Percentiles rank a stretch among this genome's conserved stretches.
phyloP scores from a whole-genome alignment of 1,140 invertebrate genomes.

The Cotesia typhae region DNA sequence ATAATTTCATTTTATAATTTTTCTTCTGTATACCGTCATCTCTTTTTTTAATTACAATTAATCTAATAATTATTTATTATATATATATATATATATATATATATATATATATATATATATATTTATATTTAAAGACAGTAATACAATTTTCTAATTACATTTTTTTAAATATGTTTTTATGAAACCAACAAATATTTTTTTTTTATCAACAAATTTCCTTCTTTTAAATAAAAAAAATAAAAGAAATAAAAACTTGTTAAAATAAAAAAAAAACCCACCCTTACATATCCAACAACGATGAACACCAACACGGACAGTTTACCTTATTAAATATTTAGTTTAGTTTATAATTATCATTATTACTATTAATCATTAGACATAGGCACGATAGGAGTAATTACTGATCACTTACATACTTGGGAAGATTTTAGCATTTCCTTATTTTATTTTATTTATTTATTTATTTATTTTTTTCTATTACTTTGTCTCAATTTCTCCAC shows the following conservation, averaged over 20 bases:
- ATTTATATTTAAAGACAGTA: too few species aligned
- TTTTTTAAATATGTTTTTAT: neutral
- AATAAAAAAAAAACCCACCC: slow-evolving; percentile 15
- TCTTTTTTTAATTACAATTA: neutral
- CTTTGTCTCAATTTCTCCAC: neutral
- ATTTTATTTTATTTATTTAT: slow-evolving; percentile 3
- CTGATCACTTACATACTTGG: slow-evolving; percentile 34
- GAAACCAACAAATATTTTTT: slow-evolving; percentile 24
- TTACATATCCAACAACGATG: slow-evolving; percentile 33
- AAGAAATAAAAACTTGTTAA: too few species aligned
- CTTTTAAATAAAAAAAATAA: neutral
- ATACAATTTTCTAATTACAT: neutral
- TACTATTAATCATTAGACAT: slow-evolving; percentile 50
- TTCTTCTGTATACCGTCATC: neutral
- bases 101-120: too few species aligned
- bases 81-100: too few species aligned
- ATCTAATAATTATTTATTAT: too few species aligned
- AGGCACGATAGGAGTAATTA: slow-evolving; percentile 55
- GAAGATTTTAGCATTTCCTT: slow-evolving; percentile 29
- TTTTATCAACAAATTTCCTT: slow-evolving; percentile 12
- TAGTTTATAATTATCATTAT: too few species aligned
- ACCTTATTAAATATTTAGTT: too few species aligned
- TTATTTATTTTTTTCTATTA: neutral
- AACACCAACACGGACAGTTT: slow-evolving; percentile 37
- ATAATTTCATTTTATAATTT: neutral